These are phyloP conservation scores for Maconellicoccus hirsutus DNA, from an alignment of 1,140 invertebrate genomes.

Conservation along the genomic window DNA sequence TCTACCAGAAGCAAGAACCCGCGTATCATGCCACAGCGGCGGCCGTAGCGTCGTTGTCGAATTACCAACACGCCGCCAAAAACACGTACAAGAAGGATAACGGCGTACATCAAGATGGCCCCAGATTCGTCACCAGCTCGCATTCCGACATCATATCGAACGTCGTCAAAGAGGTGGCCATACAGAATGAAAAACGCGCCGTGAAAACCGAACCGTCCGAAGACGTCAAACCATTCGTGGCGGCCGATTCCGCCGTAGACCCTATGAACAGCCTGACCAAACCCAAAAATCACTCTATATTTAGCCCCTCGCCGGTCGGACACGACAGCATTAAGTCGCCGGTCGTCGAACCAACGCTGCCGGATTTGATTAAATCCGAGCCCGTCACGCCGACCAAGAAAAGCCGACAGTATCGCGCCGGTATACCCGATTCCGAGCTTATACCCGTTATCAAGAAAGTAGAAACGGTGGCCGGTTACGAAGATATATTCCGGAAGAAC, in stretches of 20 bases:
- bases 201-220: neutral
- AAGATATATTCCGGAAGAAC: neutral
- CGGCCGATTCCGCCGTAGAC: neutral
- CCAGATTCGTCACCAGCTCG: neutral
- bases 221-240: neutral
- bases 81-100: neutral
- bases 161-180: slow-evolving; percentile 27
- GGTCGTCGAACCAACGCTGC: slow-evolving; percentile 29
- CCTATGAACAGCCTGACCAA: neutral
- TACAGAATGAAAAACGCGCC: slow-evolving; percentile 25
- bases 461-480: neutral
- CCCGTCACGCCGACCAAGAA: slow-evolving; percentile 19
- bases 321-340: slow-evolving; percentile 13
- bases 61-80: neutral
- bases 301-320: slow-evolving; percentile 39
- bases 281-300: slow-evolving; percentile 33
- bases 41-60: neutral
- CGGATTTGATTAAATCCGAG: slow-evolving; percentile 31
- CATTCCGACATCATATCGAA: slow-evolving; percentile 27
- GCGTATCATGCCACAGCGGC: neutral
- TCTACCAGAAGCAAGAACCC: neutral
- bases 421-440: neutral
- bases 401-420: neutral
- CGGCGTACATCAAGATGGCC: neutral
- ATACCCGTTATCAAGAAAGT: neutral